Conservation (phyloP, 2,888 invertebrate genomes). For the Prenolepis imparis region DNA sequence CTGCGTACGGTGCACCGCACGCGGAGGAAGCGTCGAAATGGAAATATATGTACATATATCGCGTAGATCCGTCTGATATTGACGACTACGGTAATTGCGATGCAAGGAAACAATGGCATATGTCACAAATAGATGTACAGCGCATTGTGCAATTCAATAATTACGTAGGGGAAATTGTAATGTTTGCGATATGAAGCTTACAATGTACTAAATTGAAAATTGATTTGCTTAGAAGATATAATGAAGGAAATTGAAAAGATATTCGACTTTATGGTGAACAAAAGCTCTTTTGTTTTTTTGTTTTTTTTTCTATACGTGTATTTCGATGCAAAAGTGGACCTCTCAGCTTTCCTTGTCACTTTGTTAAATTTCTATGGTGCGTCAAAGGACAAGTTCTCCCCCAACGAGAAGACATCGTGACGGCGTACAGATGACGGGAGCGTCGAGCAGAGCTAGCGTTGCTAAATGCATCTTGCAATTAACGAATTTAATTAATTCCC, state of each 20-base stretch:
- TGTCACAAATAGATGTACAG: slow-evolving; percentile 20
- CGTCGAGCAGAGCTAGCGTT: slow-evolving; percentile 56
- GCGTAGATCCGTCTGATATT: slow-evolving; percentile 11
- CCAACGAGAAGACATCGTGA: slow-evolving; percentile 34
- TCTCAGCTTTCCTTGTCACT: slow-evolving; percentile 55
- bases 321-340: slow-evolving; percentile 57
- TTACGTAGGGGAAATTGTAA: slow-evolving; percentile 32
- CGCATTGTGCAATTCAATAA: slow-evolving; percentile 28
- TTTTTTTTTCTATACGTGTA: no score
- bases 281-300: background rate
- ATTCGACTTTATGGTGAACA: background rate
- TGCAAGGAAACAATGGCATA: slow-evolving; percentile 17
- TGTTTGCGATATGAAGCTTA: background rate
- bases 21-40: slow-evolving; percentile 38
- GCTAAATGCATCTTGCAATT: slow-evolving; percentile 85
- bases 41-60: slow-evolving; percentile 22
- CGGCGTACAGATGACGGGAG: slow-evolving; percentile 30
- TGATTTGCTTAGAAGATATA: background rate
- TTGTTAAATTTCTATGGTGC: slow-evolving; percentile 65
- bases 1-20: background rate
- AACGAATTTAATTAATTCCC: slow-evolving; percentile 85
- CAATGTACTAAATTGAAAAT: slow-evolving; percentile 9
- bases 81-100: slow-evolving; percentile 29
- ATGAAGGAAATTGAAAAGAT: slow-evolving; percentile 1
- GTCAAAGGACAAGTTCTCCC: slow-evolving; percentile 57